Conservation (phyloP, 2,113 vertebrate species). For the Microtus oregoni region DNA sequence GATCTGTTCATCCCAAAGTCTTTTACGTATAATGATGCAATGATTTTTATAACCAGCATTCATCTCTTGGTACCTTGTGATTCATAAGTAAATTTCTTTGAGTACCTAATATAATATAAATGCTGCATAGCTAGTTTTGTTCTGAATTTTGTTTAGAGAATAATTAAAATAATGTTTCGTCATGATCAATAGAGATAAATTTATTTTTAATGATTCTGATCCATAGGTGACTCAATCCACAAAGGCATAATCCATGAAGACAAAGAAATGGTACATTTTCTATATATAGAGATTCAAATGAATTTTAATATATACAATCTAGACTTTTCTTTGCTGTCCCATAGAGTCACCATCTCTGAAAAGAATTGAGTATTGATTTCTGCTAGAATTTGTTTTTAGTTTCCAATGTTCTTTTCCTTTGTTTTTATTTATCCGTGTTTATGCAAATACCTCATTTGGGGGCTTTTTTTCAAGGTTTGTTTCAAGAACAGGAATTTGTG, state of each 20-base stretch:
- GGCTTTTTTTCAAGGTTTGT: not conserved
- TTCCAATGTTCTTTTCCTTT: not conserved
- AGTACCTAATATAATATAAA: not conserved
- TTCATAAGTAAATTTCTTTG: not conserved
- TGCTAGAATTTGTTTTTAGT: not conserved
- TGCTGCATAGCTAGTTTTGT: not conserved
- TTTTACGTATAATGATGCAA: not conserved
- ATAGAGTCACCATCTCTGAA: not conserved
- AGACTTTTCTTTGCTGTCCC: not conserved
- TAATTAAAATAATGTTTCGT: not conserved
- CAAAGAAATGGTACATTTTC: not conserved
- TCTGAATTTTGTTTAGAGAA: not conserved
- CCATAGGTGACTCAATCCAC: not conserved
- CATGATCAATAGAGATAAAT: not conserved
- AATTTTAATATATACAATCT: not conserved
- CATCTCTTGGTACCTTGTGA: no score
- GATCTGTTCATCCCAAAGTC: not conserved
- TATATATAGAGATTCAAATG: fast-evolving
- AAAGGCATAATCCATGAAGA: not conserved
- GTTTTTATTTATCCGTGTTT: not conserved
- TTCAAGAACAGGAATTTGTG: not conserved
- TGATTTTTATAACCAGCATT: no score
- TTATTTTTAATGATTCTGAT: not conserved
- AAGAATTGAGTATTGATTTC: not conserved
- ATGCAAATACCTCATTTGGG: not conserved